Evolutionary conservation across 2,113 vertebrate genomes (phyloP), one percentile per base, ranked within the genome.

Genomic region (Macquaria ambigua): DNA sequence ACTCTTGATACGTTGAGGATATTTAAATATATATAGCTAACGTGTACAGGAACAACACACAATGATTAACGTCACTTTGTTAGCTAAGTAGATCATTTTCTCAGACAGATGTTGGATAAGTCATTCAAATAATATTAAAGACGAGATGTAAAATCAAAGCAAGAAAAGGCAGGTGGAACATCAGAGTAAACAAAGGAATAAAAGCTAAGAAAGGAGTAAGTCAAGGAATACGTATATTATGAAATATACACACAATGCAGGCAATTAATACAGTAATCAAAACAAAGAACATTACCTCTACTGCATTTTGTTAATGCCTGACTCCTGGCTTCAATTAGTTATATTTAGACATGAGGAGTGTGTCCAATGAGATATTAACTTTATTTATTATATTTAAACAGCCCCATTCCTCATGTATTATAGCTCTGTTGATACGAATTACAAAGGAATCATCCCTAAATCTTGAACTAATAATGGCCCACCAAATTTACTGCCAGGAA

Each of bases 341-440:
- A 71, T 39, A 68, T 68, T 79, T 74, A 75, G 88, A 85, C 84
- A 66, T 66, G 62, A 64, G 73, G 52, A 85, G 72, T 79, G 55
- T 66, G 66, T 87, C 79, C 73, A 81, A 43, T 79, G 80, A 83
- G 77, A 55, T 46, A 81, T 64, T 52, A 25, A 39, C 34, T 64
- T 79, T 70, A 89, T 91, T 89, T 86, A 89, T 89, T 39, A 75
- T 43, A 16, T 46, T 88, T 84, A 80, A 89, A 92, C 82, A 81
- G 79, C 41, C 68, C 50, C 68, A 66, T 90, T 71, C 25, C 52
- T 86, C 87, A 75, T 84, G 62, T 52, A 68, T 84, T 62, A 80
- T 21, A 77, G 62, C 69, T 76, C 58, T 74, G 77, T 67, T 88
- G 79, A 86, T 63, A 46, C 72, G 83, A 85, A 85, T 86, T 89